phyloP scores from a whole-genome alignment of 2,797 vertebrate species.

The Microctenopoma lineatum region DNA sequence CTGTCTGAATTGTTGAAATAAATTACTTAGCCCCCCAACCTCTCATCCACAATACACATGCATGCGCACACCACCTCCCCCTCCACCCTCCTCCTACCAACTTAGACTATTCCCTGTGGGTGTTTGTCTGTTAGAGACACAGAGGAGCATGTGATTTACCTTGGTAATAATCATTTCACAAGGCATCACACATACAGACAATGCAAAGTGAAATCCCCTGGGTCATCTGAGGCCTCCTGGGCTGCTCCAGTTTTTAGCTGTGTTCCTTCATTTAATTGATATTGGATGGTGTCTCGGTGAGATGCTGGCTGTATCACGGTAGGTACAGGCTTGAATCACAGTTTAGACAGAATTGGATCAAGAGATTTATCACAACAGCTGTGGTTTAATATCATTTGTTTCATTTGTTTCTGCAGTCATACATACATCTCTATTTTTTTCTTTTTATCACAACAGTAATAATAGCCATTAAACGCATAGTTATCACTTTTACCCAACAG shows the following conservation, averaged over 20 bases:
- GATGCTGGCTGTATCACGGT: slow-evolving; percentile 59
- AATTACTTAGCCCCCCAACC: slow-evolving; percentile 76
- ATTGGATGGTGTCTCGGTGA: slow-evolving; percentile 57
- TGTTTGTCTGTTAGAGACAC: slow-evolving; percentile 73
- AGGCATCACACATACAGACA: slow-evolving; percentile 75
- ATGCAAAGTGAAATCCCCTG: slow-evolving; percentile 68
- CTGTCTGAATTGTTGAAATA: slow-evolving; percentile 84
- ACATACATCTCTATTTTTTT: slow-evolving; percentile 10
- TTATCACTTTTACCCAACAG: slow-evolving; percentile 15
- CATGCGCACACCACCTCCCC: slow-evolving; percentile 29
- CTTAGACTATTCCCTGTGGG: slow-evolving; percentile 74
- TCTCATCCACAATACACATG: slow-evolving; percentile 57
- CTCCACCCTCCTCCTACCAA: slow-evolving; percentile 48
- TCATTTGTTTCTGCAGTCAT: slow-evolving; percentile 50
- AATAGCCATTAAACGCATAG: slow-evolving; percentile 22
- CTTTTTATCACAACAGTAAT: slow-evolving; percentile 17
- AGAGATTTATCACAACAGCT: slow-evolving; percentile 63
- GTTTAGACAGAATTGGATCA: slow-evolving; percentile 74
- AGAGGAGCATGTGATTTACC: slow-evolving; percentile 78
- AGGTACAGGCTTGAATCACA: slow-evolving; percentile 60
- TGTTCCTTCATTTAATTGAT: slow-evolving; percentile 77
- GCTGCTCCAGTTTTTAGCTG: slow-evolving; percentile 71
- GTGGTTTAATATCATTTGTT: slow-evolving; percentile 52
- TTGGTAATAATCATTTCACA: slow-evolving; percentile 83
- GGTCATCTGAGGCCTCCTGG: slow-evolving; percentile 64